Evolutionary conservation across 2,113 vertebrate species (phyloP).

Genomic region (Aviceda subcristata): DNA sequence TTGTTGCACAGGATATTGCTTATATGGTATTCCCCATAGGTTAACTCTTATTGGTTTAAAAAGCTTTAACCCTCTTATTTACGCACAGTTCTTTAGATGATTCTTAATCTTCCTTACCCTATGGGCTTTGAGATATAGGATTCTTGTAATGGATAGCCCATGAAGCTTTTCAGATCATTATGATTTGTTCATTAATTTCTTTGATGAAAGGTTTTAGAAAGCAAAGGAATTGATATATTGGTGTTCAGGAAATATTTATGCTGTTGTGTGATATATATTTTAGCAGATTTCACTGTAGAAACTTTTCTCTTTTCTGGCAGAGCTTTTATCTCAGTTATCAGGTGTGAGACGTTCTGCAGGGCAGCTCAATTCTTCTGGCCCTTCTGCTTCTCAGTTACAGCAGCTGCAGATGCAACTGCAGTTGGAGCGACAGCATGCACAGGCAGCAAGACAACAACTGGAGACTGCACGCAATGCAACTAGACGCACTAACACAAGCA

Average conservation of each 20-base stretch:
- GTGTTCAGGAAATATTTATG: not conserved
- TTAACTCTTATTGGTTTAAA: not conserved
- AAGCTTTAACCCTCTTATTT: not conserved
- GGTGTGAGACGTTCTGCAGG: slow-evolving; percentile 94
- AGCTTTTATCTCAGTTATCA: slow-evolving; percentile 96
- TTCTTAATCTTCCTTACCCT: not conserved
- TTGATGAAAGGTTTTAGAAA: not conserved
- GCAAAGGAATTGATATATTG: not conserved
- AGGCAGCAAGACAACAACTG: slow-evolving; percentile 94
- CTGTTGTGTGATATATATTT: not conserved
- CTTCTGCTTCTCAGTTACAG: slow-evolving; percentile 96
- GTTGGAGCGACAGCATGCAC: slow-evolving; percentile 94
- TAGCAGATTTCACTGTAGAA: slow-evolving; percentile 17
- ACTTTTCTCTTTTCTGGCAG: slow-evolving; percentile 72
- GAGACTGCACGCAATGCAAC: slow-evolving; percentile 92
- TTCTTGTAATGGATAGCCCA: not conserved
- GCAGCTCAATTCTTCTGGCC: slow-evolving; percentile 94
- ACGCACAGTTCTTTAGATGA: not conserved
- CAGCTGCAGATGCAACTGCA: slow-evolving; percentile 99
- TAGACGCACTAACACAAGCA: slow-evolving; percentile 90
- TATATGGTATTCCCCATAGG: not conserved
- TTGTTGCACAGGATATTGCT: not conserved
- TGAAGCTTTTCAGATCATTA: not conserved
- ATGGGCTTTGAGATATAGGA: not conserved
- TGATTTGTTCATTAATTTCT: not conserved